Evolutionary conservation across 2,797 vertebrate species (phyloP), one percentile per base, ranked within the genome.

Genomic region (Ceyx erithaca): DNA sequence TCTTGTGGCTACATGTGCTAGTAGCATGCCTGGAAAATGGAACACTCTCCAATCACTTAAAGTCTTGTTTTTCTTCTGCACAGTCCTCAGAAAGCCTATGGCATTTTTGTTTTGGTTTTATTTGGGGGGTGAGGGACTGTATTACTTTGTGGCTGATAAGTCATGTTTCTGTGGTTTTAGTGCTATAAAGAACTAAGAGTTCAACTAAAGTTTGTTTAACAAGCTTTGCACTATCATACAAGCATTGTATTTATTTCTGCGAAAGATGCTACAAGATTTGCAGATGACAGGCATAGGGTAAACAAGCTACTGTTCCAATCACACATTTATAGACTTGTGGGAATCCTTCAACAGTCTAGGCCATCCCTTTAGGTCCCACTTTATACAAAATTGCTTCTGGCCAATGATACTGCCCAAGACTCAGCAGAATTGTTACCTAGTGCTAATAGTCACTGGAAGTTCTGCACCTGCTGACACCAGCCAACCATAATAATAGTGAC

Each of bases 381-480:
- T n/a, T 13, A 30, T 40, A 80, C 18, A 31, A 51, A 33, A 8
- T 4, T 30, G 14, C 2, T 20, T 68, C 58, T 35, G 13, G 31
- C 35, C 61, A 45, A 4, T 21, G 15, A 10, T 64, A n/a, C 22
- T 23, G 19, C 18, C 23, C 91, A 63, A 0, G 0, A 57, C 14
- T 51, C 15, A 17, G 31, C 26, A 69, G 70, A 91, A 64, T 6
- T 76, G 7, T 52, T 92, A 37, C 18, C 11, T 10, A 40, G 40
- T 16, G 10, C 4, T 11, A 41, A 22, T 3, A 1, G 1, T 11
- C 37, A 37, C 6, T 11, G n/a, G 45, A 71, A 90, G 14, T 80
- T 69, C 58, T 49, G 46, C 12, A 54, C 22, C 37, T 72, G 22
- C 54, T 68, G 28, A 22, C 4, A 10, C 11, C 20, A 54, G 26